Base-by-base conservation (phyloP, 2,797 vertebrate genomes). In the Taenioides sp. region DNA sequence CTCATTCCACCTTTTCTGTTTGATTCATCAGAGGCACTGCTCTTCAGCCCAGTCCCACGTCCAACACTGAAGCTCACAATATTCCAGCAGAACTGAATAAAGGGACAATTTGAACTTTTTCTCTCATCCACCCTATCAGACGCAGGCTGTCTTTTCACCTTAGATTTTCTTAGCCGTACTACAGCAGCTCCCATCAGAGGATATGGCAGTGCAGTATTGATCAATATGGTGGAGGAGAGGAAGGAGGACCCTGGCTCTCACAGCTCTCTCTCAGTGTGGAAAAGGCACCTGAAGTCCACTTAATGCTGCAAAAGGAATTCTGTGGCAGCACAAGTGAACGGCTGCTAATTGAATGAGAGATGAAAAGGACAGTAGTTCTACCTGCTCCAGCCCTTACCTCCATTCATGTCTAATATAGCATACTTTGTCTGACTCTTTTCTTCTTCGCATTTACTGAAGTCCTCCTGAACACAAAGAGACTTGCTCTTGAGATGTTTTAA, bases 51-150 rank as follows among this genome's bases (percentile, higher is more conserved):
- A 74, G 83, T 79, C 88, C 86, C 74, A 79, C 85, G 74, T 88
- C 84, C 82, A 71, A 89, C 80, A 83, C 72, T 76, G 25, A 64
- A 78, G 78, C 54, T 20, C 83, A 71, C 81, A 83, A 78, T 76
- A 77, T 86, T 89, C 75, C 72, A 40, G 79, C 74, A 87, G 79
- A 91, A 85, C 80, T 28, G 84, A 78, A 89, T 91, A 81, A 92
- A 92, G 89, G 91, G 87, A 90, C 91, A 91, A 88, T 88, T 88
- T 93, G 84, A 93, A 92, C 88, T 91, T 92, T 90, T 91, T 90
- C 82, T 89, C 86, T 85, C 83, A 83, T 90, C 80, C 77, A 22
- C 84, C 69, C 70, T 72, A 86, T 82, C 86, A 86, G 80, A 84
- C 76, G 73, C 76, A 84, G 78, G 75, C 80, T 84, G 87, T 89